These are phyloP conservation scores for Microplitis deprimator DNA, from an alignment of 2,888 invertebrate species.

Conservation along the genomic window DNA sequence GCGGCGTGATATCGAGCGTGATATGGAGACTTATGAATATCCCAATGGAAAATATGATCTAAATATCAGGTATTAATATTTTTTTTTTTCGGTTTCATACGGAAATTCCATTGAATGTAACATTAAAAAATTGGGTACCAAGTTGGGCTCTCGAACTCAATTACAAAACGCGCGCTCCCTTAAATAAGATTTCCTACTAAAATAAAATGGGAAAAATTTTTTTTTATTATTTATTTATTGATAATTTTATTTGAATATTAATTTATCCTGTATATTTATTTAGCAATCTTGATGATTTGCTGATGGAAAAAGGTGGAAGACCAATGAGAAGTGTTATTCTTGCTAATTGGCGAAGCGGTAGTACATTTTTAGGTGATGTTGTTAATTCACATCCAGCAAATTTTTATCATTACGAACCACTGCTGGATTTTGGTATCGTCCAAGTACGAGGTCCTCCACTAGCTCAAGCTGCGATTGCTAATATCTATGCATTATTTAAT, in stretches of 20 bases:
- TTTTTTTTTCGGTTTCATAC: too few species aligned
- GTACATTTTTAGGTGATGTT: conserved; percentile 90
- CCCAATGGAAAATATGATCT: conserved; percentile 74
- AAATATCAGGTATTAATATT: conserved; percentile 68
- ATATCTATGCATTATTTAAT: conserved; percentile 81
- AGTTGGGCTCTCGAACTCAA: too few species aligned
- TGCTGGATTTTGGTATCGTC: conserved; percentile 85
- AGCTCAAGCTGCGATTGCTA: conserved; percentile 78
- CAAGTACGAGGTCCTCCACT: conserved; percentile 85
- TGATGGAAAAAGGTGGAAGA: conserved; percentile 79
- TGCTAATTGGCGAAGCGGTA: conserved; percentile 93
- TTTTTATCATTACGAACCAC: conserved; percentile 92
- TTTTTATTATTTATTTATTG: conserved; percentile 7
- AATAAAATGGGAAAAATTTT: too few species aligned
- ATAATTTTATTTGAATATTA: neutral
- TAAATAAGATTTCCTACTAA: too few species aligned
- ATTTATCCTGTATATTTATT: conserved; percentile 19
- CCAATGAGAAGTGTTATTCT: conserved; percentile 85
- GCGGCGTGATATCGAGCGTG: conserved; percentile 73
- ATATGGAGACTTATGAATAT: conserved; percentile 77
- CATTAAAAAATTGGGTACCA: too few species aligned
- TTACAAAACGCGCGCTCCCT: too few species aligned
- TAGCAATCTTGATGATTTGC: conserved; percentile 78
- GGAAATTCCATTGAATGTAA: too few species aligned
- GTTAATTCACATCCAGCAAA: conserved; percentile 88